Base-by-base conservation (phyloP, 2,797 vertebrate species). In the Poeciliopsis presidionis region DNA sequence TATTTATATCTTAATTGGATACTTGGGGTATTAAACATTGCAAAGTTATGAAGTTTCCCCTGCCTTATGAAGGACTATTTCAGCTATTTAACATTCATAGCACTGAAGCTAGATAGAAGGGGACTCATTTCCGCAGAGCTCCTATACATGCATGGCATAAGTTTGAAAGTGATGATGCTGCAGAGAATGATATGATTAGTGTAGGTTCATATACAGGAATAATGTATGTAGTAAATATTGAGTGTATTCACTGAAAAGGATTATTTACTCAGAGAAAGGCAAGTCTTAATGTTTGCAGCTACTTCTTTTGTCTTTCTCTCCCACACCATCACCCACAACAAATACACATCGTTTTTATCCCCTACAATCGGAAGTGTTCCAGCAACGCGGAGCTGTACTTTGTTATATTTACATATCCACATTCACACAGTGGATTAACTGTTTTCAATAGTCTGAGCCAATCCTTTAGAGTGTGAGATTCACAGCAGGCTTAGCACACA, bases 321-420 rank as follows among this genome's bases (percentile, higher is more conserved):
- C 79, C 84, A 87, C 85, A 86, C 73, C 39, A 61, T 88, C 86
- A 85, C 81, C 79, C 87, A 88, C 88, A 82, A 87, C 84, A 91
- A 88, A 84, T 7, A 11, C 81, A 77, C 73, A 78, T 78, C 30
- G 49, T 73, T 87, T 45, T 92, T 86, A 90, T 89, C 82, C 89
- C 81, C 74, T 73, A 86, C 85, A 85, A 89, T 85, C 82, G 71
- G 59, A 63, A 84, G 49, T 51, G 79, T 84, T 90, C 82, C 85
- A 74, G 81, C 85, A 79, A 76, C 78, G 55, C 83, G 69, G 61
- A 87, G 86, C 79, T 75, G 51, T 84, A 67, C 79, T 82, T 71
- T 20, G 70, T 83, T 83, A 73, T 86, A 92, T 91, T 91, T 92
- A 88, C 90, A 90, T 90, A 86, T 87, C 82, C 81, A 82, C 88